Evolutionary conservation across 1,140 invertebrate genomes (phyloP), one percentile per base, ranked within the genome.

Genomic region (Drosophila paulistorum): DNA sequence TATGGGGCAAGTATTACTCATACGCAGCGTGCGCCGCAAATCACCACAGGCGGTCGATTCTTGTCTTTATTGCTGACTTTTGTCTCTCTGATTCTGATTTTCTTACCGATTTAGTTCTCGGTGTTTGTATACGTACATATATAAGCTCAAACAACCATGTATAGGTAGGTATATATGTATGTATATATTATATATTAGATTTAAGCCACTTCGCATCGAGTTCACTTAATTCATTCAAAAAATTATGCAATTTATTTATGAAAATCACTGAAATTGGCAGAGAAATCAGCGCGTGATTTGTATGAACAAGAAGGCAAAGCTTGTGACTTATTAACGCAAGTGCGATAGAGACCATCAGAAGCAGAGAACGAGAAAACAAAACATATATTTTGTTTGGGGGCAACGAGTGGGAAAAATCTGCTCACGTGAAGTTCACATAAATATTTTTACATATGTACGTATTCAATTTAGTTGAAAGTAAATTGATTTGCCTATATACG

Each of bases 11-110:
- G 61, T 55, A 89, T 83, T 80, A 74, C 74, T 74, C 77, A 89
- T 80, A 80, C 80, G 76, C 79, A 65, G 73, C 73, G 77, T 89
- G 70, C 54, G 72, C 75, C 65, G 35, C 51, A 73, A 48, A 66
- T 17, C 42, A 65, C 30, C 26, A 23, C 58, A 37, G 30, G 37
- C 26, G 35, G 35, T 42, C 39, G 14, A 20, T 61, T 51, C 45
- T 51, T 61, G 59, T 39, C 13, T 42, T 61, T 61, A 39, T 23
- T 61, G 30, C 35, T 61, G 59, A 51, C 17, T 51, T 51, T 51
- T 51, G 20, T 51, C 45, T 51, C 45, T 23, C 45, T 23, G 45
- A 51, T 51, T 51, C 23, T 51, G 45, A 51, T 51, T 51, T 51
- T 51, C 17, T 13, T 39, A 39, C 17, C 9, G 4, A 23, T 51